Percentiles rank a stretch among this genome's conserved stretches.
These are phyloP conservation scores for Mimas tiliae DNA, from an alignment of 2,888 invertebrate species.

Conservation along the genomic window DNA sequence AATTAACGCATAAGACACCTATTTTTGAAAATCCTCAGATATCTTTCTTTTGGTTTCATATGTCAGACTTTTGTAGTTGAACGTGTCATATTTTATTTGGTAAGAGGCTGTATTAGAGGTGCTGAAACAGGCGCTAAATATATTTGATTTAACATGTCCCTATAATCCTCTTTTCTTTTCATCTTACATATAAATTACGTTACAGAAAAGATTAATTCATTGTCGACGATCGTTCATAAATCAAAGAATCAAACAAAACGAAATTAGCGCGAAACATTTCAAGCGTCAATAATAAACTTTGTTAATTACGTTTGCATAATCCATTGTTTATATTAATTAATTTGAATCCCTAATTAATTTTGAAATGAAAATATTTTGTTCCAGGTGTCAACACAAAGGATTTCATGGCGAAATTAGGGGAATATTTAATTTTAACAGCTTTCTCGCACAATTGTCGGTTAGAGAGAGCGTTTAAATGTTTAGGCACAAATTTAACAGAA, in stretches of 20 bases:
- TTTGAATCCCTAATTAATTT: constrained; percentile 32
- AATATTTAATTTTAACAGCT: constrained; percentile 90
- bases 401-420: constrained; percentile 90
- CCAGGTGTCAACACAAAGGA: constrained; percentile 80
- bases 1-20: no score
- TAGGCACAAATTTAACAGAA: constrained; percentile 93
- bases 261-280: constrained; percentile 18
- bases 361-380: constrained; percentile 49
- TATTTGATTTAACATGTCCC: no score
- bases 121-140: no score
- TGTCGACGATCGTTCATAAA: constrained; percentile 16
- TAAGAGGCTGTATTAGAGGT: no score
- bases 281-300: constrained; percentile 27
- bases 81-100: no score
- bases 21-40: no score
- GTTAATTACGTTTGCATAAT: constrained; percentile 28
- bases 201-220: background rate
- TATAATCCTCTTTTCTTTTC: no score
- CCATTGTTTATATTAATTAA: constrained; percentile 31
- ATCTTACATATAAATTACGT: no score
- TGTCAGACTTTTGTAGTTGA: no score
- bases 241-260: constrained; percentile 24
- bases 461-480: constrained; percentile 92
- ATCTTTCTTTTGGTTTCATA: no score
- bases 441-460: constrained; percentile 88